A percentile compares a stretch with the other conserved stretches of the same genome.
These are phyloP conservation scores for Cerastis rubricosa DNA, from an alignment of 2,888 invertebrate species.

Conservation along the genomic window DNA sequence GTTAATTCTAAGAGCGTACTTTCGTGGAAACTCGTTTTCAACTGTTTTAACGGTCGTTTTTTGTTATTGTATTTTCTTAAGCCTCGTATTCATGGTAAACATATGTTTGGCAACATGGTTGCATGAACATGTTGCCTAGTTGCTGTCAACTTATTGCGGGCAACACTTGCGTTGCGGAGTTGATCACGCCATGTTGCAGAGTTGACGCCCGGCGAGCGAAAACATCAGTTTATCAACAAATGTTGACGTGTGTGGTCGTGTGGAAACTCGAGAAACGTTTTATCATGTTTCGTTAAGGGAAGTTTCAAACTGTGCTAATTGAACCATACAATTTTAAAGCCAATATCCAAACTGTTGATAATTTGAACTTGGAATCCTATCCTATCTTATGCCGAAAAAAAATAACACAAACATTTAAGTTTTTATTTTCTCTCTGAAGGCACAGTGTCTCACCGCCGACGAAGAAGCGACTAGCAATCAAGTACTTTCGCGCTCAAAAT, in stretches of 20 bases:
- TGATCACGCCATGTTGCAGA: too few species aligned
- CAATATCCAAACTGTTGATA: neutral
- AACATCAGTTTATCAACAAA: too few species aligned
- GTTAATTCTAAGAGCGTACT: neutral
- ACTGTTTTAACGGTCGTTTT: neutral
- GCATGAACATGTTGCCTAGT: too few species aligned
- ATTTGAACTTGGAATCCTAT: neutral
- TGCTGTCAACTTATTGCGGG: too few species aligned
- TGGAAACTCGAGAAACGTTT: neutral
- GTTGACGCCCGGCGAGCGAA: too few species aligned
- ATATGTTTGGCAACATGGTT: too few species aligned
- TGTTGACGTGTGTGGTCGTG: too few species aligned
- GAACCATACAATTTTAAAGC: neutral
- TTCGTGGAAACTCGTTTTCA: neutral
- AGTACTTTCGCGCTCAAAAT: neutral
- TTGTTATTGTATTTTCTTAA: too few species aligned
- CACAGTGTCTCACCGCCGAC: neutral
- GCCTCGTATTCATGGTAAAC: too few species aligned
- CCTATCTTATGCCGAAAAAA: neutral
- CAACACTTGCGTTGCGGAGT: too few species aligned
- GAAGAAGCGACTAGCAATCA: neutral
- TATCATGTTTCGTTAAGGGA: neutral
- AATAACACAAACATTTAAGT: neutral
- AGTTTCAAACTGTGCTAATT: neutral
- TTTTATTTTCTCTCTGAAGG: neutral